These are phyloP conservation scores for Sebastes melanostomus DNA, from an alignment of 2,797 vertebrate species.

Conservation along the genomic window DNA sequence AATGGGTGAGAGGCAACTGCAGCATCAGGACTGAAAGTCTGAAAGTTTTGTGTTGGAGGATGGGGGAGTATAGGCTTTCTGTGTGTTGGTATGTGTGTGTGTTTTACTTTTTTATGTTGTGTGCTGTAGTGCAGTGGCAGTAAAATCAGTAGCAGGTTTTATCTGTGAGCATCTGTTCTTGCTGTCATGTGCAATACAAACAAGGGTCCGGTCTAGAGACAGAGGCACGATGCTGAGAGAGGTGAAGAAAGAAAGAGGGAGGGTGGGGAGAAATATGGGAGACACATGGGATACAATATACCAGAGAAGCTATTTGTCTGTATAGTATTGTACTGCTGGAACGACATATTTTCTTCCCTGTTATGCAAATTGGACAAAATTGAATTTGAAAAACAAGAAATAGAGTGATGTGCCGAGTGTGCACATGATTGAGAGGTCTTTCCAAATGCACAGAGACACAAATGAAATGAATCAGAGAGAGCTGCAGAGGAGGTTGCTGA, in stretches of 20 bases:
- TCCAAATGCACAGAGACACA: constrained; percentile 8
- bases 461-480: constrained; percentile 18
- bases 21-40: constrained; percentile 20
- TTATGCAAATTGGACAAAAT: constrained; percentile 18
- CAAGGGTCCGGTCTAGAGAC: background rate
- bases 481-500: constrained; percentile 14
- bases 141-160: constrained; percentile 41
- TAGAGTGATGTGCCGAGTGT: constrained; percentile 12
- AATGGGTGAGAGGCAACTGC: constrained; percentile 37
- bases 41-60: constrained; percentile 19
- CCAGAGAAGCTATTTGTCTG: background rate
- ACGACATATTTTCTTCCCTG: background rate
- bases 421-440: constrained; percentile 15
- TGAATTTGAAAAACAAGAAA: constrained; percentile 4
- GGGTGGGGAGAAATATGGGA: background rate
- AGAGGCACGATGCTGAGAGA: background rate
- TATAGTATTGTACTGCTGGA: background rate
- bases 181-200: constrained; percentile 41
- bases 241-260: background rate
- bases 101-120: constrained; percentile 6
- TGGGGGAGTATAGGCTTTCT: background rate
- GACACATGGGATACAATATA: background rate
- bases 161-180: constrained; percentile 41
- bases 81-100: background rate
- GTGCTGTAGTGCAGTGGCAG: constrained; percentile 5